Evolutionary conservation across 2,797 vertebrate genomes (phyloP).

Genomic region (Momotus momota): DNA sequence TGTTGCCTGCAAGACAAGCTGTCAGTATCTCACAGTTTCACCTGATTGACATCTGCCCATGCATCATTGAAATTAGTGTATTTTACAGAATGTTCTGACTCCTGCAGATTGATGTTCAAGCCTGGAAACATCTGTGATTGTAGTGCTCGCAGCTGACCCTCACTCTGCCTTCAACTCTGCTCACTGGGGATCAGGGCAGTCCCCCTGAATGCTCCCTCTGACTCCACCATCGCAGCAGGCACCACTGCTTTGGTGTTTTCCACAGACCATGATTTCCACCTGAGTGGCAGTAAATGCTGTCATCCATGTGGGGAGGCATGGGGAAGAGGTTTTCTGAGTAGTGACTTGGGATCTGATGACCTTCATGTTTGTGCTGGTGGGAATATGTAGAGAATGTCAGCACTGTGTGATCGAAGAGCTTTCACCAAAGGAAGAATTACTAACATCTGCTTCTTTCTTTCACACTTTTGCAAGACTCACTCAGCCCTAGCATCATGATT

Average conservation of each 20-base stretch:
- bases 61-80: neutral
- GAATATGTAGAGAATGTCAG: neutral
- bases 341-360: neutral
- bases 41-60: fast-evolving
- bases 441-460: slow-evolving; percentile 38
- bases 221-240: neutral
- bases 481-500: slow-evolving; percentile 22
- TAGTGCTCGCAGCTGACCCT: neutral
- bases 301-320: neutral
- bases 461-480: neutral
- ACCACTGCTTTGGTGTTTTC: neutral
- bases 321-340: neutral
- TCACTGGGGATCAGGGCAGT: neutral
- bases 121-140: neutral
- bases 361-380: slow-evolving; percentile 1
- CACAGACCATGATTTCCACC: neutral
- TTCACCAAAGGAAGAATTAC: slow-evolving; percentile 40
- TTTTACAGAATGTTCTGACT: neutral
- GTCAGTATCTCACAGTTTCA: neutral
- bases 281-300: neutral
- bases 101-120: neutral
- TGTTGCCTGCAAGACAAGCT: neutral
- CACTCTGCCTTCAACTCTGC: neutral
- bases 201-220: neutral
- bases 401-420: neutral